A percentile compares a stretch with the other conserved stretches of the same genome.
Conservation (phyloP, 2,797 vertebrate species). For the Acrocephalus scirpaceus region DNA sequence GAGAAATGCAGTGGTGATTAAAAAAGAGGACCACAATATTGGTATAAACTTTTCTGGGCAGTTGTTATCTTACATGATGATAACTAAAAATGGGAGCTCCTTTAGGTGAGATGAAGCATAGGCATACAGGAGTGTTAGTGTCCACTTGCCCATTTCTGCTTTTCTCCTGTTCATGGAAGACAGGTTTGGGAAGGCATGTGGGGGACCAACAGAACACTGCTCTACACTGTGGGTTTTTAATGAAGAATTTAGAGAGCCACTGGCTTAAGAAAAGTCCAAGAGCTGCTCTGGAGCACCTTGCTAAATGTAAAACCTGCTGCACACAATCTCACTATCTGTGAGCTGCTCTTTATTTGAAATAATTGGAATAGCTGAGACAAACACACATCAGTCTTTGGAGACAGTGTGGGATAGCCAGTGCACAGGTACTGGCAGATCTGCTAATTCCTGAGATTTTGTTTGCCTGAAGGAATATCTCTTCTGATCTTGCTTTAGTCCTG, state of each 20-base stretch:
- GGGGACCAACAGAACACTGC: neutral
- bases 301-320: neutral
- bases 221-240: neutral
- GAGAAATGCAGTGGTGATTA: neutral
- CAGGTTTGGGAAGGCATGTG: neutral
- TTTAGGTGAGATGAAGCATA: neutral
- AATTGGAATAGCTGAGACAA: neutral
- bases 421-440: neutral
- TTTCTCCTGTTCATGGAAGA: neutral
- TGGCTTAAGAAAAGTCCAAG: neutral
- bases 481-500: neutral
- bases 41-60: neutral
- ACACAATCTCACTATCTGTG: neutral
- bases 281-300: neutral
- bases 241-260: neutral
- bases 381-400: neutral
- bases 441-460: neutral
- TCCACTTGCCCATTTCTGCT: neutral
- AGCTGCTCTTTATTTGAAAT: neutral
- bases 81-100: neutral
- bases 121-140: neutral
- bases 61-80: neutral
- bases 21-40: rapidly evolving
- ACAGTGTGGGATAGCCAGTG: neutral
- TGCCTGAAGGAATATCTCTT: neutral